These are phyloP conservation scores for Psittacula cyanocephala DNA, from an alignment of 2,113 vertebrate species.

Conservation along the genomic window DNA sequence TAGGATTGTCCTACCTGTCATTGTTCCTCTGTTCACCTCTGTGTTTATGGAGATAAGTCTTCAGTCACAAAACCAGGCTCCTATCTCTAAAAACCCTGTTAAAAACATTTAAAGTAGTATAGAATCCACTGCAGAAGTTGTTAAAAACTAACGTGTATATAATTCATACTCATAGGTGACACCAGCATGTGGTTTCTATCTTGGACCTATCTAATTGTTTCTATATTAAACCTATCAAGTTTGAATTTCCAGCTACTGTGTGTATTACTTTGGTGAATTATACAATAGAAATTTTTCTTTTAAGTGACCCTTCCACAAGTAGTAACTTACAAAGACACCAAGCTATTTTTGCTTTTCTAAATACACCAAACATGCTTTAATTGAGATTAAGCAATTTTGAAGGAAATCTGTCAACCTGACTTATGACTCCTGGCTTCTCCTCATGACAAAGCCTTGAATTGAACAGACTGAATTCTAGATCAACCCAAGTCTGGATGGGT, in stretches of 20 bases:
- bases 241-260: background rate
- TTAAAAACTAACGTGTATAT: background rate
- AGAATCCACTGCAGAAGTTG: background rate
- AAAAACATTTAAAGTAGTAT: background rate
- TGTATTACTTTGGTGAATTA: background rate
- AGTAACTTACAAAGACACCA: background rate
- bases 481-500: background rate
- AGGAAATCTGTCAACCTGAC: background rate
- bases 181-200: background rate
- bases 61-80: background rate
- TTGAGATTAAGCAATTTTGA: background rate
- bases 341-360: background rate
- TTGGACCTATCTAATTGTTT: background rate
- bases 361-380: background rate
- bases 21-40: background rate
- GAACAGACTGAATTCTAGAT: background rate
- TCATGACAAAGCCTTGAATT: background rate
- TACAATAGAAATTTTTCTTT: background rate
- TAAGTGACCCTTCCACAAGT: background rate
- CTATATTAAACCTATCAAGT: background rate
- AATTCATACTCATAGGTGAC: background rate
- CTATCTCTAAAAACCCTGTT: background rate
- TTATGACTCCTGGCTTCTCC: background rate
- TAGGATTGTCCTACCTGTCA: background rate
- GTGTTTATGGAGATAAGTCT: background rate